Percentiles rank a stretch among this genome's conserved stretches.
phyloP scores from a whole-genome alignment of 2,797 vertebrate species.

The Sciurus carolinensis region DNA sequence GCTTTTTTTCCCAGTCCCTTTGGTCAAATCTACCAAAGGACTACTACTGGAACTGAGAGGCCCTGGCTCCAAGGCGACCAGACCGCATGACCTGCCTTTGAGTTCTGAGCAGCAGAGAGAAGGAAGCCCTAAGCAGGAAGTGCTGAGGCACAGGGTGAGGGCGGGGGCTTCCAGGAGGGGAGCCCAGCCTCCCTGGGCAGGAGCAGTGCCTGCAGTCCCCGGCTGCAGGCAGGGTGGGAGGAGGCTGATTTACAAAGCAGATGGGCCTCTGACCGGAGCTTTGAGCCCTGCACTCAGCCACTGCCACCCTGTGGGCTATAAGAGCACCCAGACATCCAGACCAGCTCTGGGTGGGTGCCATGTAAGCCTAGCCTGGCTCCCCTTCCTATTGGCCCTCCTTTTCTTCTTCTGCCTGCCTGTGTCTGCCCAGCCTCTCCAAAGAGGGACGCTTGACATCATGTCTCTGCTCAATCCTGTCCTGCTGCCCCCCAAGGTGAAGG shows the following conservation, averaged over 20 bases:
- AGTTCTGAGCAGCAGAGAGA: background rate
- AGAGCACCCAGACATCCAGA: conserved; percentile 83
- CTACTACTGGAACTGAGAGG: background rate
- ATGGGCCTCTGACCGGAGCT: conserved; percentile 78
- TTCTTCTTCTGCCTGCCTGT: background rate
- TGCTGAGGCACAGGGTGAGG: conserved; percentile 67
- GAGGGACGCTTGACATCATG: conserved; percentile 88
- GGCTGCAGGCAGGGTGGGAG: conserved; percentile 54
- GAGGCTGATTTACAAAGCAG: conserved; percentile 90
- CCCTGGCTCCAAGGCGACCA: background rate
- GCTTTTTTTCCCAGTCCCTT: background rate
- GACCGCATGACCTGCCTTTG: conserved; percentile 9
- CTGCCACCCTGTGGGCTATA: conserved; percentile 74
- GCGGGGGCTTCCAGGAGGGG: conserved; percentile 61
- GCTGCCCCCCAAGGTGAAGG: conserved; percentile 92
- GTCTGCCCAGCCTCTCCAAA: conserved; percentile 45
- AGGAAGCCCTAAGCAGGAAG: conserved; percentile 84
- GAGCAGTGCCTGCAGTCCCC: conserved; percentile 23
- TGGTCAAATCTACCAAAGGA: background rate
- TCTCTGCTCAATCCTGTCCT: conserved; percentile 92
- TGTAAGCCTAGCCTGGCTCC: conserved; percentile 83
- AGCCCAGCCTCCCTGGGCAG: background rate
- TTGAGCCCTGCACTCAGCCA: conserved; percentile 59
- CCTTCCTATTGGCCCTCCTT: background rate
- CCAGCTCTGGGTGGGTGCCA: conserved; percentile 80